Conservation (phyloP, 2,113 vertebrate genomes). For the Psephotus haematonotus region DNA sequence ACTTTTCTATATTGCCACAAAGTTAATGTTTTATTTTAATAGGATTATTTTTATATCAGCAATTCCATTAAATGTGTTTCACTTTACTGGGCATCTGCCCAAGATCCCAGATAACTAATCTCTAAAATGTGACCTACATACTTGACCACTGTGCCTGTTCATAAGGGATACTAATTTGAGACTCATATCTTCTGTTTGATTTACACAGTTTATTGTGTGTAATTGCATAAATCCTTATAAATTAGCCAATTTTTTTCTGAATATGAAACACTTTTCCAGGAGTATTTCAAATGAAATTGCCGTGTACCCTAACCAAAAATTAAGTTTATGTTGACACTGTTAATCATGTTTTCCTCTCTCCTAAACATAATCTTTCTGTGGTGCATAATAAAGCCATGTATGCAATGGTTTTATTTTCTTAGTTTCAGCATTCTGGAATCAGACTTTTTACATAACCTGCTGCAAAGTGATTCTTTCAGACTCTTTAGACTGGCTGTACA, state of each 20-base stretch:
- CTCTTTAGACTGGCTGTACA: not conserved
- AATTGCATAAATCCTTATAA: not conserved
- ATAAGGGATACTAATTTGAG: not conserved
- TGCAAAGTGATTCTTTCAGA: not conserved
- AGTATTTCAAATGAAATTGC: not conserved
- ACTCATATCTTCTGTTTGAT: not conserved
- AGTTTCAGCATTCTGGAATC: not conserved
- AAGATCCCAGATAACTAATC: not conserved
- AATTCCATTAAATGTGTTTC: not conserved
- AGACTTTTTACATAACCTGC: not conserved
- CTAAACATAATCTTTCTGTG: not conserved
- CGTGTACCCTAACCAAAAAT: not conserved
- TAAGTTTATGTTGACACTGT: not conserved
- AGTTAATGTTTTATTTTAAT: constrained; percentile 5
- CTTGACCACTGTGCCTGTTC: not conserved
- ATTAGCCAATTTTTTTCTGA: not conserved
- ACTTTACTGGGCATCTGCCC: not conserved
- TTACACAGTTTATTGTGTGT: not conserved
- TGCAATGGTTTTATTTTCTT: not conserved
- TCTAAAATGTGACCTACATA: not conserved
- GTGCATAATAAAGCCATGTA: not conserved
- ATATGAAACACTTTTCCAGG: not conserved
- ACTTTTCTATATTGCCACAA: not conserved
- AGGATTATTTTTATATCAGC: not conserved
- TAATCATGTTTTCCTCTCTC: not conserved